Conservation (phyloP, 2,888 invertebrate species). For the Cloeon dipterum region DNA sequence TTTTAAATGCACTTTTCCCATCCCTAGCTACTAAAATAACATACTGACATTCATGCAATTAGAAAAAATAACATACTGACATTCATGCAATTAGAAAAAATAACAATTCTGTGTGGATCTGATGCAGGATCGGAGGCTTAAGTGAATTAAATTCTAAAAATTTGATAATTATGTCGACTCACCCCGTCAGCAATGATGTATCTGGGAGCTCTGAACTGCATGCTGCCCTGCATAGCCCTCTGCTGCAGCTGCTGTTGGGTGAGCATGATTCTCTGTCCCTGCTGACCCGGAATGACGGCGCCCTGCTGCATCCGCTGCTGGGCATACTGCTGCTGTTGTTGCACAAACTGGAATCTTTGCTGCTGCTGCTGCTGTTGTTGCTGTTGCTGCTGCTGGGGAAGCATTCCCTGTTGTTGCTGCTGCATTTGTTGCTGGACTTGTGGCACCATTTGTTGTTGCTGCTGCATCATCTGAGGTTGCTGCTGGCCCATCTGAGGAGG, state of each 20-base stretch:
- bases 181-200: too few relatives aligned
- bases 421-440: constrained; percentile 8
- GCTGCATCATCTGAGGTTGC: constrained; percentile 11
- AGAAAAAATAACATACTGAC: too few relatives aligned
- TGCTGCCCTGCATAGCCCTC: constrained; percentile 3
- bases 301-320: constrained; percentile 4
- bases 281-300: constrained; percentile 4
- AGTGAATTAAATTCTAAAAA: too few relatives aligned
- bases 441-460: constrained; percentile 15
- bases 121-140: too few relatives aligned
- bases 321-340: constrained; percentile 1
- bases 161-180: too few relatives aligned
- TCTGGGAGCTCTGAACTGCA: too few relatives aligned
- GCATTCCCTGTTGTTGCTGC: constrained; percentile 7
- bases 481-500: constrained; percentile 10
- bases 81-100: too few relatives aligned
- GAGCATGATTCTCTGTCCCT: constrained; percentile 1
- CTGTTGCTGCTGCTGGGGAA: constrained; percentile 3
- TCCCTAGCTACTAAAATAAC: too few relatives aligned
- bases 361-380: constrained; percentile 7
- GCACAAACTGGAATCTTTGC: constrained; percentile 9
- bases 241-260: constrained; percentile 2
- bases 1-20: too few relatives aligned
- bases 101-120: too few relatives aligned
- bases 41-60: too few relatives aligned